Evolutionary conservation across 2,888 invertebrate genomes (phyloP).

Genomic region (Brassicogethes aeneus): DNA sequence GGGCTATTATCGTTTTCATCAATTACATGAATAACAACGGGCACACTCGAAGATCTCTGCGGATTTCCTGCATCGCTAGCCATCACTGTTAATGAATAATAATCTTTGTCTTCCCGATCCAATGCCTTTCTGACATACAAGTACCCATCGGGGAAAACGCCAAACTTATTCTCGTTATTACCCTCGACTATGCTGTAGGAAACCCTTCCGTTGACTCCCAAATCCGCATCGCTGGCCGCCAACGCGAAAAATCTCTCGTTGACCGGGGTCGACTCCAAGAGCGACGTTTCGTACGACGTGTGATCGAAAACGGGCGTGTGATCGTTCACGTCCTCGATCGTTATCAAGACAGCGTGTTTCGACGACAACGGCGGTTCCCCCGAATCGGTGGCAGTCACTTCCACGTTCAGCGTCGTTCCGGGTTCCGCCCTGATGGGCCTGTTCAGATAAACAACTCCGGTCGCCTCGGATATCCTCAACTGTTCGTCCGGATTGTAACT

Average conservation of each 20-base stretch:
- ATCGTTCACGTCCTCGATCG: constrained; percentile 85
- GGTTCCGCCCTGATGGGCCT: constrained; percentile 70
- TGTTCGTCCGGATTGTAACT: constrained; percentile 70
- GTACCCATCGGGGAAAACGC: constrained; percentile 91
- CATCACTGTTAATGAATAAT: constrained; percentile 79
- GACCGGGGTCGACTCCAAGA: constrained; percentile 82
- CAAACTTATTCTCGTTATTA: constrained; percentile 78
- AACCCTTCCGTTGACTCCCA: constrained; percentile 70
- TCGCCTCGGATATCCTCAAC: constrained; percentile 76
- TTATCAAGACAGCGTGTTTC: constrained; percentile 62
- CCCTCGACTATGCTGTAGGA: constrained; percentile 80
- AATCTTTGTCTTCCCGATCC: constrained; percentile 85
- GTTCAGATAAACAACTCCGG: constrained; percentile 82
- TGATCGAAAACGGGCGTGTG: constrained; percentile 92
- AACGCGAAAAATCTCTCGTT: constrained; percentile 87
- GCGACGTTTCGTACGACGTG: constrained; percentile 84
- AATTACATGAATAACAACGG: constrained; percentile 85
- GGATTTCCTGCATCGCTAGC: constrained; percentile 76
- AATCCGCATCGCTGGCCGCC: constrained; percentile 81
- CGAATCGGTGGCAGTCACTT: constrained; percentile 79
- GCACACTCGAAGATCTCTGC: constrained; percentile 73
- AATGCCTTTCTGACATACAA: constrained; percentile 78
- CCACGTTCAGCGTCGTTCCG: constrained; percentile 59
- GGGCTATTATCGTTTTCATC: constrained; percentile 97
- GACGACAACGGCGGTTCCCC: constrained; percentile 68